Evolutionary conservation across 2,113 vertebrate species (phyloP).

Genomic region (Petromus typicus): DNA sequence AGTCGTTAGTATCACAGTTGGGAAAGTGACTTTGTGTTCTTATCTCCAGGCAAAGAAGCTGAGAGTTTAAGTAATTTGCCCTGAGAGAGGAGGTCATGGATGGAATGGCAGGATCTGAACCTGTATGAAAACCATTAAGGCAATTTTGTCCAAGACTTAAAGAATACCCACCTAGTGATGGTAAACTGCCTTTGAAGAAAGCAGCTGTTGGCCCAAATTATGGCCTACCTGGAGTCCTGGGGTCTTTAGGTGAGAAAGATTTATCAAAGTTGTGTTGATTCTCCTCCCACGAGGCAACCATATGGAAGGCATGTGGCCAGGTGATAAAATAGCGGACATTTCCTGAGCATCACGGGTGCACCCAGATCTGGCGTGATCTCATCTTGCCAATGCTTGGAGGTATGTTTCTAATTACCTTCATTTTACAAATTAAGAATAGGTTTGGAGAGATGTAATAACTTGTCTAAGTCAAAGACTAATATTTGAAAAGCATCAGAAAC

Average conservation of each 20-base stretch:
- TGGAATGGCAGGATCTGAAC: conserved; percentile 55
- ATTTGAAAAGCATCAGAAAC: conserved; percentile 35
- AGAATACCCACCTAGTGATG: conserved; percentile 43
- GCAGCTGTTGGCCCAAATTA: conserved; percentile 22
- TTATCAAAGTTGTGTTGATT: background rate
- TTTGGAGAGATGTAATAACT: conserved; percentile 18
- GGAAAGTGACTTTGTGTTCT: conserved; percentile 70
- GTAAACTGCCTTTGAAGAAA: conserved; percentile 59
- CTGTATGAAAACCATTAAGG: conserved; percentile 24
- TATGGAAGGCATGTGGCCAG: background rate
- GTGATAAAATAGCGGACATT: background rate
- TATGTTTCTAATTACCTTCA: conserved; percentile 11
- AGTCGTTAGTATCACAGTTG: conserved; percentile 75
- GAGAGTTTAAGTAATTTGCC: conserved; percentile 69
- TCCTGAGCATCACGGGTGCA: background rate
- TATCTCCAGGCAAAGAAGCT: conserved; percentile 73
- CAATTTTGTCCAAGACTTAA: conserved; percentile 68
- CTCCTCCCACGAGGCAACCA: background rate
- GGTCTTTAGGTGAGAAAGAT: conserved; percentile 28
- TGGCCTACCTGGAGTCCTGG: background rate
- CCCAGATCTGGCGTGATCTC: background rate
- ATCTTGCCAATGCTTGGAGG: background rate
- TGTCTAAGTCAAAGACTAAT: conserved; percentile 46
- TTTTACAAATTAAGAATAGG: conserved; percentile 46
- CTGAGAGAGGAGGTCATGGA: conserved; percentile 43